phyloP scores from a whole-genome alignment of 1,140 invertebrate species.

The Babylonia areolata region DNA sequence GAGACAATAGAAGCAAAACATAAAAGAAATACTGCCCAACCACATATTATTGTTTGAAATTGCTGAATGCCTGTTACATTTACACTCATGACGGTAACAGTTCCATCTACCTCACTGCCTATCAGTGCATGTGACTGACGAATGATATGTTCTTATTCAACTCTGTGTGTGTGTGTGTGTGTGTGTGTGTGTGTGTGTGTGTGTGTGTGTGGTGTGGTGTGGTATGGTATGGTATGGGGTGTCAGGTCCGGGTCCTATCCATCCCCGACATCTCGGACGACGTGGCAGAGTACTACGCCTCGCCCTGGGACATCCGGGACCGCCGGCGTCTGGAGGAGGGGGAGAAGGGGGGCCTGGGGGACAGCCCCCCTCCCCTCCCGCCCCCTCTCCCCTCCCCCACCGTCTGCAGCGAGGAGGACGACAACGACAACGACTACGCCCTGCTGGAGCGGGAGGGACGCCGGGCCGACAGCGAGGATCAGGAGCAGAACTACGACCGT shows the following conservation, averaged over 20 bases:
- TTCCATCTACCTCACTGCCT: too few species aligned
- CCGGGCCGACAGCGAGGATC: too few species aligned
- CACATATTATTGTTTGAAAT: too few species aligned
- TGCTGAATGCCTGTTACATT: too few species aligned
- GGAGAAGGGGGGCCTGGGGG: too few species aligned
- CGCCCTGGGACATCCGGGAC: conserved; percentile 30
- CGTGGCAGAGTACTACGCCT: conserved; percentile 4
- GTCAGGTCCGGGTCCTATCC: conserved; percentile 22
- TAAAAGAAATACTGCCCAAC: too few species aligned
- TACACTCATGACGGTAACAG: too few species aligned
- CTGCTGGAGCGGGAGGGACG: neutral
- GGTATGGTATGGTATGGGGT: too few species aligned
- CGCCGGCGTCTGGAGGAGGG: neutral
- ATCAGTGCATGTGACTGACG: too few species aligned
- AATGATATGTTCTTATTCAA: too few species aligned
- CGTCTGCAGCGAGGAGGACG: neutral
- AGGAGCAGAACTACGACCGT: conserved; percentile 18
- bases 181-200: neutral
- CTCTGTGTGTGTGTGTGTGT: neutral
- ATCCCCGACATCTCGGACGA: conserved; percentile 27
- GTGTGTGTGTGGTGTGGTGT: too few species aligned
- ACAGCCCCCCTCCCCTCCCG: neutral
- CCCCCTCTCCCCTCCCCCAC: neutral
- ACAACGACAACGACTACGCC: conserved; percentile 1
- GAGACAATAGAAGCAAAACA: too few species aligned